phyloP scores from a whole-genome alignment of 1,140 invertebrate species.

The Pollicipes pollicipes region DNA sequence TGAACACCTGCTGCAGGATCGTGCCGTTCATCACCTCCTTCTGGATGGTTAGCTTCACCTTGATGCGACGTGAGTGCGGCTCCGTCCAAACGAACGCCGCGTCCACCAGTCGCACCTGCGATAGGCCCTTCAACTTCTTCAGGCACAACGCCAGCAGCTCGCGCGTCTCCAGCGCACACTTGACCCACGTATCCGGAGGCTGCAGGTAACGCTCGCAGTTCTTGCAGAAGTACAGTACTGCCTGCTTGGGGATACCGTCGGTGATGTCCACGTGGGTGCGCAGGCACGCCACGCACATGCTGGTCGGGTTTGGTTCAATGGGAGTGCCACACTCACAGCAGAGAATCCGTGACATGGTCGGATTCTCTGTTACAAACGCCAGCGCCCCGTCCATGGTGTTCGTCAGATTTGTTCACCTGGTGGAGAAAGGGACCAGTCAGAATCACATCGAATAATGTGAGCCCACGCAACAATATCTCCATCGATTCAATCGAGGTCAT shows the following conservation, averaged over 20 bases:
- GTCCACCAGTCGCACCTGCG: constrained; percentile 76
- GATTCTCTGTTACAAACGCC: too few species aligned
- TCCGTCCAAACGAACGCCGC: constrained; percentile 98
- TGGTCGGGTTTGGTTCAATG: constrained; percentile 84
- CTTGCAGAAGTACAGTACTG: constrained; percentile 68
- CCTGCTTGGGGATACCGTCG: constrained; percentile 89
- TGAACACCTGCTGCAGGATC: constrained; percentile 74
- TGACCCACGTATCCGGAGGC: constrained; percentile 79
- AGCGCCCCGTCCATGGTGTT: too few species aligned
- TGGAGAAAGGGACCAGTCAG: too few species aligned
- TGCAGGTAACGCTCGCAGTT: constrained; percentile 89
- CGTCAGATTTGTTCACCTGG: too few species aligned
- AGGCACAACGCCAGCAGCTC: constrained; percentile 83
- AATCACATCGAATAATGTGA: too few species aligned
- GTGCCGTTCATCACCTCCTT: constrained; percentile 72
- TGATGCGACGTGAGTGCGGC: constrained; percentile 92
- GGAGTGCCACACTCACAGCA: constrained; percentile 40
- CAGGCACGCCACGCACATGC: constrained; percentile 92
- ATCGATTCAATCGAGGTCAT: too few species aligned
- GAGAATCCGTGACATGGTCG: constrained; percentile 15
- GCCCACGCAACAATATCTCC: too few species aligned
- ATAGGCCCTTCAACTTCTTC: constrained; percentile 82
- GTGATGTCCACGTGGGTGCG: constrained; percentile 83
- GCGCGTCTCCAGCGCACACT: constrained; percentile 72
- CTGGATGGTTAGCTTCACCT: constrained; percentile 81